These are phyloP conservation scores for Rhinogobius similis DNA, from an alignment of 2,113 vertebrate genomes.

Conservation along the genomic window DNA sequence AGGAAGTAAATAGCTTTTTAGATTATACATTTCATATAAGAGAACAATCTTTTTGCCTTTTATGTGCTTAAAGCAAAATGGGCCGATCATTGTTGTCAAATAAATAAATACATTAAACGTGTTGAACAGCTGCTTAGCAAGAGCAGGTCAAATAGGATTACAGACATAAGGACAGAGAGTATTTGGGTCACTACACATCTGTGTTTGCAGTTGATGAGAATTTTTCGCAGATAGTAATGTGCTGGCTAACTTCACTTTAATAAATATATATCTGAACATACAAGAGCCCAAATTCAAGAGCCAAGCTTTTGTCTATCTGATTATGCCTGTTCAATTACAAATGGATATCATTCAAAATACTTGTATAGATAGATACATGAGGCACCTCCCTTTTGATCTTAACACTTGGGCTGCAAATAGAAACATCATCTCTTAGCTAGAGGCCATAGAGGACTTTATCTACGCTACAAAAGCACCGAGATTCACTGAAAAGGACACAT, in stretches of 20 bases:
- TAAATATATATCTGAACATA: not conserved
- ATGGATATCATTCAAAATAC: no score
- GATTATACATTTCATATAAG: not conserved
- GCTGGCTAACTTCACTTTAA: not conserved
- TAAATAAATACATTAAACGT: not conserved
- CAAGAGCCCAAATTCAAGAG: not conserved
- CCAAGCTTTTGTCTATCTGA: not conserved
- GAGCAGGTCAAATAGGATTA: not conserved
- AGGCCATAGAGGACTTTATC: no score
- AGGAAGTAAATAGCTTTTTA: not conserved
- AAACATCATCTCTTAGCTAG: no score
- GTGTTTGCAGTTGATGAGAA: not conserved
- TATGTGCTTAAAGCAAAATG: not conserved
- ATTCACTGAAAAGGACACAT: no score
- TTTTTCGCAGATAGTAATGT: not conserved
- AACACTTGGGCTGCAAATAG: no score
- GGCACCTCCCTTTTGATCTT: no score
- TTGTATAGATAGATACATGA: no score
- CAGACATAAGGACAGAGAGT: not conserved
- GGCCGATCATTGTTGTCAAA: not conserved
- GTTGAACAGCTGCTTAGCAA: constrained; percentile 1
- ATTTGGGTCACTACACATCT: constrained; percentile 6
- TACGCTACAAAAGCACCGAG: no score
- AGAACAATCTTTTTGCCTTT: not conserved
- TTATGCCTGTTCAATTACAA: not conserved